Evolutionary conservation across 2,113 vertebrate species (phyloP).

Genomic region (Atrichornis clamosus): DNA sequence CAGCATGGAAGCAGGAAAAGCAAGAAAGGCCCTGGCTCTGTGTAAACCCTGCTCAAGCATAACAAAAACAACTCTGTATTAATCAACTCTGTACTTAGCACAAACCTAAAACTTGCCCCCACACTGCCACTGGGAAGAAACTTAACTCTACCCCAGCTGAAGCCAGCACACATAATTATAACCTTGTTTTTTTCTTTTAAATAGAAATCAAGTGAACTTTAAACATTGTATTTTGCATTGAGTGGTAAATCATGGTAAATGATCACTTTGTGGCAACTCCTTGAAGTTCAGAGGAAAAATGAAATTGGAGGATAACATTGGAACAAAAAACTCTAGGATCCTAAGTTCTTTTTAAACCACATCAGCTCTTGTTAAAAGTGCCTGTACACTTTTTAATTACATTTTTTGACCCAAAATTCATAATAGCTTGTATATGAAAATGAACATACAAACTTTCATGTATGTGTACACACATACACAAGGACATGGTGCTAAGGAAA

Average conservation of each 20-base stretch:
- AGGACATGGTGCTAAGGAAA: not conserved
- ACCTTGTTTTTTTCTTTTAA: not conserved
- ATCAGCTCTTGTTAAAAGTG: not conserved
- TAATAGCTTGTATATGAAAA: not conserved
- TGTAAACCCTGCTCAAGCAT: not conserved
- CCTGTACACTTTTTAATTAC: not conserved
- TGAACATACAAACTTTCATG: not conserved
- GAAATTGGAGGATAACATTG: not conserved
- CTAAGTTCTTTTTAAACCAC: not conserved
- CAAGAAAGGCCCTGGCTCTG: not conserved
- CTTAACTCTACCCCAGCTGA: not conserved
- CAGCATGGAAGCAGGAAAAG: not conserved
- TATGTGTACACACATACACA: not conserved
- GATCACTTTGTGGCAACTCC: not conserved
- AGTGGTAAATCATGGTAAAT: not conserved
- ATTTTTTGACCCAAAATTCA: not conserved
- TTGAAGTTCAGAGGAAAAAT: not conserved
- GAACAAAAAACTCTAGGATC: not conserved
- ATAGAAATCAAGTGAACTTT: not conserved
- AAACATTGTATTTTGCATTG: not conserved
- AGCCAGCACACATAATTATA: not conserved
- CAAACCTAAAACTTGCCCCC: not conserved
- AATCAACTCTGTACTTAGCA: rapidly evolving
- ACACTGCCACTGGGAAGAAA: not conserved
- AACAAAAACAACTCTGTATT: not conserved